These are phyloP conservation scores for Drosophila mettleri DNA, from an alignment of 2,888 invertebrate species.

Conservation along the genomic window DNA sequence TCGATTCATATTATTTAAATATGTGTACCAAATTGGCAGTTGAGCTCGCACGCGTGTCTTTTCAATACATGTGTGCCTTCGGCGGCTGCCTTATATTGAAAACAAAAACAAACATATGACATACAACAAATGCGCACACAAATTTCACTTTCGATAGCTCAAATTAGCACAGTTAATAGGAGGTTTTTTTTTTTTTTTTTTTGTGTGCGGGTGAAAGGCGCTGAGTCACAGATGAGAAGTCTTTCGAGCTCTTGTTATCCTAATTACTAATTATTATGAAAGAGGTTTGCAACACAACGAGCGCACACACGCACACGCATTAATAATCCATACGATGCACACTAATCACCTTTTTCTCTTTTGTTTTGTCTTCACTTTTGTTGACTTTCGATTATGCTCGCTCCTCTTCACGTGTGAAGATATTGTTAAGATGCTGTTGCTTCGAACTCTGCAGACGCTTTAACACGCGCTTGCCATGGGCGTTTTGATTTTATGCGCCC, in stretches of 20 bases:
- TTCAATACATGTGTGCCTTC: constrained; percentile 29
- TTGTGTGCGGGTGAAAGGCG: constrained; percentile 64
- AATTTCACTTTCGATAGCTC: constrained; percentile 63
- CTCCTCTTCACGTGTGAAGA: constrained; percentile 23
- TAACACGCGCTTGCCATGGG: constrained; percentile 55
- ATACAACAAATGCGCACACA: background rate
- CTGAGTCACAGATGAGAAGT: constrained; percentile 7
- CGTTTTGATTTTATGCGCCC: constrained; percentile 59
- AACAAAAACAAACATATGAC: constrained; percentile 5
- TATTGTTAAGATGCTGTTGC: constrained; percentile 44
- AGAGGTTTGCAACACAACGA: background rate
- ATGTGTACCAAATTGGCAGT: constrained; percentile 34
- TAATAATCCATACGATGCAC: background rate
- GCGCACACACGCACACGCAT: background rate
- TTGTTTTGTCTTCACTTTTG: constrained; percentile 10
- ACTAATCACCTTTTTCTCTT: constrained; percentile 45
- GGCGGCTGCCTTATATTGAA: constrained; percentile 19
- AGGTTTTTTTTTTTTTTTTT: no score
- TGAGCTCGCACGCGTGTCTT: constrained; percentile 6
- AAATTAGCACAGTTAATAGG: constrained; percentile 16
- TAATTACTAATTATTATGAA: constrained; percentile 16
- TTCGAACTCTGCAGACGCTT: constrained; percentile 41
- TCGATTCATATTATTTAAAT: constrained; percentile 22
- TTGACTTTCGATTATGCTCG: background rate
- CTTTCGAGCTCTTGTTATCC: constrained; percentile 10